Conservation (phyloP, 2,888 invertebrate genomes). For the Mylabris sibirica region DNA sequence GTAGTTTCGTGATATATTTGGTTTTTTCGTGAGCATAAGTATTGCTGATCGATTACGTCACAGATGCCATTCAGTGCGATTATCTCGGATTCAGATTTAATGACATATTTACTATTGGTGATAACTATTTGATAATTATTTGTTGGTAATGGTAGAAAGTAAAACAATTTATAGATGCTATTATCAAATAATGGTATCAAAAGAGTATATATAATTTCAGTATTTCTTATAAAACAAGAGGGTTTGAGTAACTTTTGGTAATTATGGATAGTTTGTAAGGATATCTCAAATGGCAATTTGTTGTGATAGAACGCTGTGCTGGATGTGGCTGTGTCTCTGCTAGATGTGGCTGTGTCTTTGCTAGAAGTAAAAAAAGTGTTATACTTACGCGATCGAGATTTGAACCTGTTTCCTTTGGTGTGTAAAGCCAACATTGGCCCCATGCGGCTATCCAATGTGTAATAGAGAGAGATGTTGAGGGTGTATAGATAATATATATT, state of each 20-base stretch:
- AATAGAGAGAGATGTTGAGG: no score
- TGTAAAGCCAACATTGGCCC: no score
- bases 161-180: not conserved
- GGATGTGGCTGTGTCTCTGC: no score
- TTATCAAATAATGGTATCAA: slow-evolving; percentile 1
- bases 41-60: not conserved
- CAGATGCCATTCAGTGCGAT: not conserved
- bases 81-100: not conserved
- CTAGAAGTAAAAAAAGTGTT: no score
- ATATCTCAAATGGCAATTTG: not conserved
- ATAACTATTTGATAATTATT: not conserved
- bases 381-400: no score
- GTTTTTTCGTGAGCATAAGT: not conserved
- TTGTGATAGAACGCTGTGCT: not conserved
- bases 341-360: no score
- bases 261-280: not conserved
- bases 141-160: not conserved
- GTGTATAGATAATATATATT: no score
- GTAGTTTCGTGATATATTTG: not conserved
- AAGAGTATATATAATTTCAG: not conserved
- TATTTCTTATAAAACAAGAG: not conserved
- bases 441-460: no score
- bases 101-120: not conserved
- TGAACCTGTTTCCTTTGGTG: no score
- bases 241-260: not conserved